Evolutionary conservation across 1,140 invertebrate species (phyloP), one percentile per base, ranked within the genome.

Genomic region (Planococcus citri): DNA sequence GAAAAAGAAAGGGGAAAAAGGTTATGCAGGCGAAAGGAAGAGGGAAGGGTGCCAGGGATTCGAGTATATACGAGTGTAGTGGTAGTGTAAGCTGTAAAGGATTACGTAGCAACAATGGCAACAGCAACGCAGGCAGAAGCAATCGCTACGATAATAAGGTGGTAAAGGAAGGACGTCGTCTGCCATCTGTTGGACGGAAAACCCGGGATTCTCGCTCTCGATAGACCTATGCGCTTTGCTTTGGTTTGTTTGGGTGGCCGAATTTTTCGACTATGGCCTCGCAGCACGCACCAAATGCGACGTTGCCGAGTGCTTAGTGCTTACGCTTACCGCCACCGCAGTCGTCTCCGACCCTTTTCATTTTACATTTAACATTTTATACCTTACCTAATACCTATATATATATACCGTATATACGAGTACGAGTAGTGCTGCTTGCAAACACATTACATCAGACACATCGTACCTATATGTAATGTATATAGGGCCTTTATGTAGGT

Each of bases 221-320:
- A 21, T 27, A 64, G 60, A 64, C 60, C 22, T 64, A 64, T 64
- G 60, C 60, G 25, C 22, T 20, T 64, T 64, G 25, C 22, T 20
- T 64, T 64, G 60, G 60, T 64, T 64, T 64, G 60, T 64, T 64
- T 64, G 60, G 60, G 60, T 64, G 60, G 60, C 60, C 60, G 60
- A 64, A 24, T 64, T 64, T 64, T 64, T 64, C 22, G 3, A 3
- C 60, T 64, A 51, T 51, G 17, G 12, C 41, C 41, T 51, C 41
- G 41, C 17, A 51, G 41, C 41, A 20, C 41, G 41, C 41, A 51
- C n/a, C 17, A 51, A 51, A 51, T 51, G 41, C 41, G 41, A 20
- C 41, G 41, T 17, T 17, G 41, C 41, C 29, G 29, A 12, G 29
- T 33, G 12, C 4, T 3, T 33, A 33, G n/a, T n/a, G n/a, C n/a